Conservation (phyloP, 2,888 invertebrate species). For the Netelia inedita region DNA sequence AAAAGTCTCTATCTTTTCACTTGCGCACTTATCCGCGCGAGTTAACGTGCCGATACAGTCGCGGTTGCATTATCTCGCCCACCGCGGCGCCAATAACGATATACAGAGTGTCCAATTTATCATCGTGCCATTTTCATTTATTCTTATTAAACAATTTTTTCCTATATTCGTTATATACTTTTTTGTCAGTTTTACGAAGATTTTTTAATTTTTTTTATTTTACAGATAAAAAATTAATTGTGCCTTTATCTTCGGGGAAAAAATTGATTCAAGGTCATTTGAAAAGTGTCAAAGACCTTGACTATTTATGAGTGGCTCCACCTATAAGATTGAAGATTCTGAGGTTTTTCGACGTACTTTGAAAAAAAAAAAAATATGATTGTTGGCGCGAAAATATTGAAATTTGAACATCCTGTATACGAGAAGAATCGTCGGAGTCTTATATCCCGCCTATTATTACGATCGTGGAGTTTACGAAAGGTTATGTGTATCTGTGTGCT, state of each 20-base stretch:
- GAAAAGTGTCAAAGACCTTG: background rate
- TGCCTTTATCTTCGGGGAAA: background rate
- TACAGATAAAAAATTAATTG: too few species aligned
- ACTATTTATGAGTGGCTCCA: background rate
- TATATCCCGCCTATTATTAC: background rate
- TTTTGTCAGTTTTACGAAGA: too few species aligned
- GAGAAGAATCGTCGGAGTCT: background rate
- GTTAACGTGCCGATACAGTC: background rate
- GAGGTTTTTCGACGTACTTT: background rate
- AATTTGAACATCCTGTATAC: background rate
- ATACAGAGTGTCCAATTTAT: background rate
- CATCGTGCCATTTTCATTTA: background rate
- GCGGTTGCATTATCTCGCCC: conserved; percentile 4
- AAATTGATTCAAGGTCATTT: background rate
- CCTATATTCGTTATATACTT: too few species aligned
- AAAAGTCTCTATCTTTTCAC: conserved; percentile 30
- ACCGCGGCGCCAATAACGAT: conserved; percentile 14
- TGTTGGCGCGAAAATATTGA: too few species aligned
- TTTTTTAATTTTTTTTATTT: too few species aligned
- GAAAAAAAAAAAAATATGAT: background rate
- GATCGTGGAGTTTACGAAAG: conserved; percentile 11
- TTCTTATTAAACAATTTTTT: too few species aligned
- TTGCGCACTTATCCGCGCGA: background rate
- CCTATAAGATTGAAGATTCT: background rate
- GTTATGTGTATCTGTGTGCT: conserved; percentile 6